phyloP scores from a whole-genome alignment of 2,888 invertebrate genomes.

The Gnatocerus cornutus region DNA sequence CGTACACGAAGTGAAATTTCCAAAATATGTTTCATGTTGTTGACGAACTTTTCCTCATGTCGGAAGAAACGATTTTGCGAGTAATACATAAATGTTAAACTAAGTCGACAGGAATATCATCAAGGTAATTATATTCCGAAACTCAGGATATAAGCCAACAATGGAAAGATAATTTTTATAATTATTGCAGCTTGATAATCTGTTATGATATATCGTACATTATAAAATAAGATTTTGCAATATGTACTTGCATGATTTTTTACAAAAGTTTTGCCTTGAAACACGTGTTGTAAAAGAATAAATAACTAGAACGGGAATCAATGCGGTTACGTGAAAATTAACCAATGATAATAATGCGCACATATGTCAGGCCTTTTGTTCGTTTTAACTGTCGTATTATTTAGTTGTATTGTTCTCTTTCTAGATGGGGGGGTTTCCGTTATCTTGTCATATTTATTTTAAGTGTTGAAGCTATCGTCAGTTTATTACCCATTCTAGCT shows the following conservation, averaged over 20 bases:
- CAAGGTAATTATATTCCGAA: slow-evolving; percentile 50
- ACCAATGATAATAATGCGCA: background rate
- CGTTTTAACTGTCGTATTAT: background rate
- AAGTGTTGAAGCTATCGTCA: no score
- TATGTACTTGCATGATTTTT: slow-evolving; percentile 36
- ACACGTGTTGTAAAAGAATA: slow-evolving; percentile 19
- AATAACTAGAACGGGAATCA: slow-evolving; percentile 31
- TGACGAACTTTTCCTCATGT: slow-evolving; percentile 25
- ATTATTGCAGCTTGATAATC: slow-evolving; percentile 50
- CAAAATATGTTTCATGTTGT: slow-evolving; percentile 11
- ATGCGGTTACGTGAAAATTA: slow-evolving; percentile 32
- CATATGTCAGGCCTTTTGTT: background rate
- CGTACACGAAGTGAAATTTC: slow-evolving; percentile 22
- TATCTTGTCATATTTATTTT: no score
- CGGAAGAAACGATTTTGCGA: slow-evolving; percentile 39
- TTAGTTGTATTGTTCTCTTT: no score
- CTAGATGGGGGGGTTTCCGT: no score
- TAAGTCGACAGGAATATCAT: slow-evolving; percentile 32
- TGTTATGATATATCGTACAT: slow-evolving; percentile 46
- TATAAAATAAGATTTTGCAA: slow-evolving; percentile 40
- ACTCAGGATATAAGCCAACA: slow-evolving; percentile 55
- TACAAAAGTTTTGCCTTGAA: slow-evolving; percentile 40
- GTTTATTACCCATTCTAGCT: no score
- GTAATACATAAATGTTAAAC: slow-evolving; percentile 12
- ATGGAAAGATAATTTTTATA: slow-evolving; percentile 51